Evolutionary conservation across 2,888 invertebrate genomes (phyloP).

Genomic region (Melitaea athalia): DNA sequence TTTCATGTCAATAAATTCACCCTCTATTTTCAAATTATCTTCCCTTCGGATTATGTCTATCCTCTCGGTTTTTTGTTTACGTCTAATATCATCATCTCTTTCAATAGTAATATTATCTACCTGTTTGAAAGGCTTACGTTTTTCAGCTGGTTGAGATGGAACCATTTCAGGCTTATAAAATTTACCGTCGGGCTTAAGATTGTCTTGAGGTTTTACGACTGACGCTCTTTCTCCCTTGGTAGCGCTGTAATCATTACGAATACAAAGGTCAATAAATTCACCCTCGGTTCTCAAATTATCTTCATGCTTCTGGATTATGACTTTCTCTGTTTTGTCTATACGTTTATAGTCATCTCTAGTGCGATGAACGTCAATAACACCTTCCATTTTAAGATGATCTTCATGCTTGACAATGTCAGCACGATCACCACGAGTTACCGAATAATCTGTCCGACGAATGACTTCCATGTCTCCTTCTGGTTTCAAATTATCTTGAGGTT

Average conservation of each 20-base stretch:
- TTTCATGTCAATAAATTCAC: conserved; percentile 81
- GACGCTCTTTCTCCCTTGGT: conserved; percentile 84
- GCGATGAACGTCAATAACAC: conserved; percentile 79
- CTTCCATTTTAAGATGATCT: conserved; percentile 87
- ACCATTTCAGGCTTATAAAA: conserved; percentile 79
- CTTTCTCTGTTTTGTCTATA: conserved; percentile 78
- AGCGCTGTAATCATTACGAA: conserved; percentile 78
- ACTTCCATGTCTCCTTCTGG: conserved; percentile 83
- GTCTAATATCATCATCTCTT: conserved; percentile 59
- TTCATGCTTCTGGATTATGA: conserved; percentile 77
- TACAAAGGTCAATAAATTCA: conserved; percentile 76
- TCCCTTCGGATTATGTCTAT: conserved; percentile 83
- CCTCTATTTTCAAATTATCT: conserved; percentile 84
- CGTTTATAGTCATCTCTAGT: conserved; percentile 82
- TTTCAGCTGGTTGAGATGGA: conserved; percentile 79
- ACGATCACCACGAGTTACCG: conserved; percentile 82
- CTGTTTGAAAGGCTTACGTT: conserved; percentile 80
- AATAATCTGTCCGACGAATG: conserved; percentile 68
- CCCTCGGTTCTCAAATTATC: conserved; percentile 83
- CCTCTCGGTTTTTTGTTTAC: conserved; percentile 78
- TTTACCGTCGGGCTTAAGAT: conserved; percentile 83
- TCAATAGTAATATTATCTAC: conserved; percentile 84
- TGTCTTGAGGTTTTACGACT: conserved; percentile 84
- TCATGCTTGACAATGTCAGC: conserved; percentile 83
- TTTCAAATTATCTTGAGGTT: conserved; percentile 78